phyloP scores from a whole-genome alignment of 2,113 vertebrate genomes.

The Engystomops pustulosus region DNA sequence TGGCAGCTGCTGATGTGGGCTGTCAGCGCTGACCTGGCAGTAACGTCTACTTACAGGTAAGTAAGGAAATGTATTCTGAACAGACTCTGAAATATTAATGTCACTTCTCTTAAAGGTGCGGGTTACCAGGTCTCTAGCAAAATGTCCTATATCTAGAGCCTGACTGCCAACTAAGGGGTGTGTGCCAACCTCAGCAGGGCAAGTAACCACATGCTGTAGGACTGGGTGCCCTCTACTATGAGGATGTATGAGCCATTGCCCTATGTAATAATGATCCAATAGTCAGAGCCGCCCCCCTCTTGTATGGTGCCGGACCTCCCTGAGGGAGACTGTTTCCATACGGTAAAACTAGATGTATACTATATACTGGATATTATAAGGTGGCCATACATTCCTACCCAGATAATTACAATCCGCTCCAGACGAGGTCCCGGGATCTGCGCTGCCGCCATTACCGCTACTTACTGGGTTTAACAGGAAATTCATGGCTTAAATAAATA shows the following conservation, averaged over 20 bases:
- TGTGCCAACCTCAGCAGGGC: not conserved
- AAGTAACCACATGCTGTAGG: no score
- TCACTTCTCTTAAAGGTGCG: not conserved
- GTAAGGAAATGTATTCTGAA: not conserved
- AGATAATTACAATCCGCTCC: no score
- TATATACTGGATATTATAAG: not conserved
- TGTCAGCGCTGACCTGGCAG: not conserved
- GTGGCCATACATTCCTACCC: no score
- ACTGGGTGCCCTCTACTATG: no score
- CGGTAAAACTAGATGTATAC: not conserved
- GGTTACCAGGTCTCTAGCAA: not conserved
- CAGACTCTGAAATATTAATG: not conserved
- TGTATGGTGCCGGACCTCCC: no score
- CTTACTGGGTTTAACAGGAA: no score
- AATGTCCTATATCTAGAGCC: not conserved
- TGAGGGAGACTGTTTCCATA: not conserved
- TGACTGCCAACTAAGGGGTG: not conserved
- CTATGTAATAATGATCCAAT: no score
- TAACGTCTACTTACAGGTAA: not conserved
- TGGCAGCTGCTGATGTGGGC: not conserved
- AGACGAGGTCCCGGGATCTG: no score
- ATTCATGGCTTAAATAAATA: conserved; percentile 4
- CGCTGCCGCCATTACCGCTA: not conserved
- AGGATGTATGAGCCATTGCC: no score
- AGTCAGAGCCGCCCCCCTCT: not conserved